phyloP scores from a whole-genome alignment of 2,888 invertebrate species.

The Furcula furcula region DNA sequence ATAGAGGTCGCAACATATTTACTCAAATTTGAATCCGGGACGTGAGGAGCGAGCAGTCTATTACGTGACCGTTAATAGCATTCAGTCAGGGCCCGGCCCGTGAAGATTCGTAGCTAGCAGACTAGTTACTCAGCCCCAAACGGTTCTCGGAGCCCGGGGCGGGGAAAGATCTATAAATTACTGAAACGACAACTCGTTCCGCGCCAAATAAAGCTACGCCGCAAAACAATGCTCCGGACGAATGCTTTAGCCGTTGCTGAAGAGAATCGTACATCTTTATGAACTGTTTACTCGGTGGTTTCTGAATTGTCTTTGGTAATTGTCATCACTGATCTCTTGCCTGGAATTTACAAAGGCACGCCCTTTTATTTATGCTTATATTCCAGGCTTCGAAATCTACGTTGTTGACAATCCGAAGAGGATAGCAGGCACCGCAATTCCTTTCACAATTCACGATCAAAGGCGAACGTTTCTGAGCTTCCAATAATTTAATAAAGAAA shows the following conservation, averaged over 20 bases:
- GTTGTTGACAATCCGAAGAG: constrained; percentile 31
- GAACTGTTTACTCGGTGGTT: constrained; percentile 63
- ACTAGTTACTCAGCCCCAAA: constrained; percentile 53
- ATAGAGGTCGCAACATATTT: constrained; percentile 64
- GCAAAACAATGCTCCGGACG: constrained; percentile 74
- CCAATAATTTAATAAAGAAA: constrained; percentile 82
- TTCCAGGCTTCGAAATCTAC: no score
- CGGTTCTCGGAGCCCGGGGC: constrained; percentile 65
- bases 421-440: constrained; percentile 60
- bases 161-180: constrained; percentile 78
- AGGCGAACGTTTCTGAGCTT: constrained; percentile 78
- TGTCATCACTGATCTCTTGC: constrained; percentile 44
- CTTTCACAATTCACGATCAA: constrained; percentile 70
- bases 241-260: constrained; percentile 68
- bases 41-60: constrained; percentile 66
- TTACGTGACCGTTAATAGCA: constrained; percentile 74
- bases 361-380: constrained; percentile 28
- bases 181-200: constrained; percentile 77
- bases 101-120: constrained; percentile 41
- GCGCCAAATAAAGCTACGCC: constrained; percentile 76
- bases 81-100: constrained; percentile 45
- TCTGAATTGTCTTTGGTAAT: constrained; percentile 48
- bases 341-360: constrained; percentile 24
- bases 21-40: constrained; percentile 71
- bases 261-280: constrained; percentile 69